Evolutionary conservation across 2,888 invertebrate genomes (phyloP).

Genomic region (Catocala sponsa): DNA sequence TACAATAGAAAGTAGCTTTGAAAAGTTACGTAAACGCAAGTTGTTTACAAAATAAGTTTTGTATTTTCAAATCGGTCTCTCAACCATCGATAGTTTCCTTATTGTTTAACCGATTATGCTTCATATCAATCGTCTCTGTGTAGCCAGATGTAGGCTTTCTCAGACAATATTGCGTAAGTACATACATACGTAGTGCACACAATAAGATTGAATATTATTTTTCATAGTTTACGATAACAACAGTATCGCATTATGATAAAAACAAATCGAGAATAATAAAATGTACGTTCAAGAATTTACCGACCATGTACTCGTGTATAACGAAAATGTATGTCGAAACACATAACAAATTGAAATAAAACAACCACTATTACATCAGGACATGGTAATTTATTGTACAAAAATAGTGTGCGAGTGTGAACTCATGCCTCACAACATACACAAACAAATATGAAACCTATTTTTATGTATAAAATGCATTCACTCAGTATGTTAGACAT

Average conservation of each 20-base stretch:
- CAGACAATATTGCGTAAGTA: constrained; percentile 15
- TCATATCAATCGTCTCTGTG: constrained; percentile 30
- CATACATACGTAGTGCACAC: neutral
- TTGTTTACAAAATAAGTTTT: constrained; percentile 73
- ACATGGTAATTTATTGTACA: constrained; percentile 88
- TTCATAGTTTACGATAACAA: constrained; percentile 11
- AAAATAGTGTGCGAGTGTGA: constrained; percentile 88
- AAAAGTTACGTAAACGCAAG: constrained; percentile 74
- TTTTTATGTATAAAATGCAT: constrained; percentile 86
- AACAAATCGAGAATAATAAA: constrained; percentile 23
- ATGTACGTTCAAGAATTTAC: constrained; percentile 21
- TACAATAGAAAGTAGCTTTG: constrained; percentile 80
- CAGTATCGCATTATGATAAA: constrained; percentile 14
- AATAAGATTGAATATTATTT: constrained; percentile 9
- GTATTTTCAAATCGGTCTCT: constrained; percentile 32
- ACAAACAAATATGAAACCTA: constrained; percentile 85
- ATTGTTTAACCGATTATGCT: constrained; percentile 34
- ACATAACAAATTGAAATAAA: constrained; percentile 70
- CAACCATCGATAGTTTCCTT: constrained; percentile 40
- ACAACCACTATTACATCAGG: constrained; percentile 77
- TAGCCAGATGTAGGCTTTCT: constrained; percentile 19
- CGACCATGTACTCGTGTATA: constrained; percentile 33
- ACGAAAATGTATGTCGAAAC: constrained; percentile 40
- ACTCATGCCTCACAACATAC: constrained; percentile 84
- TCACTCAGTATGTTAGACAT: constrained; percentile 85